Evolutionary conservation across 2,113 vertebrate genomes (phyloP).

Genomic region (Antechinus stuartii): DNA sequence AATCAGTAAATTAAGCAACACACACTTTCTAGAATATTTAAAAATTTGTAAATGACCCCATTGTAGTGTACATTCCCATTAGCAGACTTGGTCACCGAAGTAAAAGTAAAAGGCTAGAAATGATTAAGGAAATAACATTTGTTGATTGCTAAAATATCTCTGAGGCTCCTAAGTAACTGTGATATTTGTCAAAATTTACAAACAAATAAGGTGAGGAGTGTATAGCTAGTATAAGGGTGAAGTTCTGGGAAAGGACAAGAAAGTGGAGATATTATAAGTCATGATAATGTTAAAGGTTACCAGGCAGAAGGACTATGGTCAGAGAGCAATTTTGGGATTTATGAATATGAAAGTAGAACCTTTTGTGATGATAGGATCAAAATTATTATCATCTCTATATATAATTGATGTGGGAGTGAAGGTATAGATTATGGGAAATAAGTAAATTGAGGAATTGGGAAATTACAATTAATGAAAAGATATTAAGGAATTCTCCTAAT

Average conservation of each 20-base stretch:
- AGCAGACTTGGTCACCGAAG: constrained; percentile 40
- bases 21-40: constrained; percentile 21
- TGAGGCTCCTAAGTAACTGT: constrained; percentile 47
- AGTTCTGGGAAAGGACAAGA: not conserved
- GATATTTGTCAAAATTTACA: not conserved
- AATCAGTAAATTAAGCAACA: constrained; percentile 53
- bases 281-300: not conserved
- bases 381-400: not conserved
- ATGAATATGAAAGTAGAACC: not conserved
- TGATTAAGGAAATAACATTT: constrained; percentile 53
- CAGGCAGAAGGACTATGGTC: not conserved
- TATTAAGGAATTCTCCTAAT: not conserved
- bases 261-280: not conserved
- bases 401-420: not conserved
- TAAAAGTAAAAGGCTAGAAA: constrained; percentile 31
- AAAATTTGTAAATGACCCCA: constrained; percentile 53
- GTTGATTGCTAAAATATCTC: constrained; percentile 66
- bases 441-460: not conserved
- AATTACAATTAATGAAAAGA: not conserved
- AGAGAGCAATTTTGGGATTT: not conserved
- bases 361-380: not conserved
- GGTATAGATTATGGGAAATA: not conserved
- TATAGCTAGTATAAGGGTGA: not conserved
- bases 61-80: constrained; percentile 50
- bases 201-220: not conserved